Percentiles rank a stretch among this genome's conserved stretches.
Evolutionary conservation across 2,797 vertebrate species (phyloP).

Genomic region (Phataginus tricuspis): DNA sequence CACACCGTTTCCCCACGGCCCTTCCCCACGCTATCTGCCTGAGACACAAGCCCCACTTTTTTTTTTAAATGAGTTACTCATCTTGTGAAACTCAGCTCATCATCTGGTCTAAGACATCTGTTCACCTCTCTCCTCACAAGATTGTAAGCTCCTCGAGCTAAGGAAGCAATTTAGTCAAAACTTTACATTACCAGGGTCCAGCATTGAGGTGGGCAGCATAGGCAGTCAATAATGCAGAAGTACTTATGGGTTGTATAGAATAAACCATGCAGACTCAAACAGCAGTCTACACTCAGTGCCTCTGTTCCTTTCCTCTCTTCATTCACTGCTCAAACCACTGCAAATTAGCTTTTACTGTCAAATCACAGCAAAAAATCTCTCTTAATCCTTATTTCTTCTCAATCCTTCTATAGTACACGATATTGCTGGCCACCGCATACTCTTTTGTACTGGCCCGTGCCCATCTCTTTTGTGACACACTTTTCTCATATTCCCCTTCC

Average conservation of each 20-base stretch:
- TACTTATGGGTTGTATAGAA: no score
- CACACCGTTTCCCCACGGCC: not conserved
- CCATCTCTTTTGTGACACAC: fast-evolving
- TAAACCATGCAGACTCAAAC: not conserved
- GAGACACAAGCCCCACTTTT: not conserved
- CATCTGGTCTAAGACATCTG: not conserved
- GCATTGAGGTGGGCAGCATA: not conserved
- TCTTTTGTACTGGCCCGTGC: not conserved
- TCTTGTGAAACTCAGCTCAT: not conserved
- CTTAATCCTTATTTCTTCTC: not conserved
- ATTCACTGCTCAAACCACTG: not conserved
- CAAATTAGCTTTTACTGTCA: no score
- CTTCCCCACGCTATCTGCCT: not conserved
- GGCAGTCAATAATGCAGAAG: not conserved
- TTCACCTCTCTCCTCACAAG: not conserved
- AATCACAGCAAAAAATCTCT: not conserved
- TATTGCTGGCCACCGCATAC: fast-evolving
- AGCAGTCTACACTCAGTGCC: not conserved
- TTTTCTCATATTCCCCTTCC: not conserved
- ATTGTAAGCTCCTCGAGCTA: not conserved
- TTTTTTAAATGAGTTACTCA: not conserved
- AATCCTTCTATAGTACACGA: no score
- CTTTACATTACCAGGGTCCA: not conserved
- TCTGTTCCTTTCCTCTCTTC: not conserved
- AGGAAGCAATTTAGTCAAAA: fast-evolving